Evolutionary conservation across 1,140 invertebrate species (phyloP).

Genomic region (Hyphantria cunea): DNA sequence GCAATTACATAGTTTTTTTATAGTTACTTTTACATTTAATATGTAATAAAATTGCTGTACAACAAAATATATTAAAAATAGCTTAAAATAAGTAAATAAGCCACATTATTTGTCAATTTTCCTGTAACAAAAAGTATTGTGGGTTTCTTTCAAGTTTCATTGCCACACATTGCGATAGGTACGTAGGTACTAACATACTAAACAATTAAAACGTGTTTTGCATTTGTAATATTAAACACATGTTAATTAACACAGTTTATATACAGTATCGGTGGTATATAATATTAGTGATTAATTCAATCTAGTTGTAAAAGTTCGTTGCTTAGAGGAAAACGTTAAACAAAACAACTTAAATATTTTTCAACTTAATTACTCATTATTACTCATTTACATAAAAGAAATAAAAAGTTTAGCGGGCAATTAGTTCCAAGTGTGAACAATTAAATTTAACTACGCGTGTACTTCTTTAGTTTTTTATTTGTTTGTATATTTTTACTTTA

Average conservation of each 20-base stretch:
- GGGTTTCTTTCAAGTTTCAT: too few species aligned
- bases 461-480: too few species aligned
- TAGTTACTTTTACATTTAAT: neutral
- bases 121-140: too few species aligned
- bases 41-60: too few species aligned
- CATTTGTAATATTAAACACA: neutral
- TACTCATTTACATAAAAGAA: neutral
- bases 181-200: neutral
- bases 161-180: too few species aligned
- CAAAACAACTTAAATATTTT: neutral
- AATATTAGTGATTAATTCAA: neutral
- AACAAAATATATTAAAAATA: too few species aligned
- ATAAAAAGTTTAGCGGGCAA: neutral
- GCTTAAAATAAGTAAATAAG: too few species aligned
- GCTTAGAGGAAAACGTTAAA: neutral
- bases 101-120: too few species aligned
- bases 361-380: neutral
- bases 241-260: neutral
- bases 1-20: conserved; percentile 2
- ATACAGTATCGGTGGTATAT: neutral
- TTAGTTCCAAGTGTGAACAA: neutral
- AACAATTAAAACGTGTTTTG: neutral
- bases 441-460: too few species aligned
- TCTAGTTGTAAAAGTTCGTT: neutral
- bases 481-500: too few species aligned